Evolutionary conservation across 2,888 invertebrate genomes (phyloP), one percentile per base, ranked within the genome.

Genomic region (Thera obeliscata): DNA sequence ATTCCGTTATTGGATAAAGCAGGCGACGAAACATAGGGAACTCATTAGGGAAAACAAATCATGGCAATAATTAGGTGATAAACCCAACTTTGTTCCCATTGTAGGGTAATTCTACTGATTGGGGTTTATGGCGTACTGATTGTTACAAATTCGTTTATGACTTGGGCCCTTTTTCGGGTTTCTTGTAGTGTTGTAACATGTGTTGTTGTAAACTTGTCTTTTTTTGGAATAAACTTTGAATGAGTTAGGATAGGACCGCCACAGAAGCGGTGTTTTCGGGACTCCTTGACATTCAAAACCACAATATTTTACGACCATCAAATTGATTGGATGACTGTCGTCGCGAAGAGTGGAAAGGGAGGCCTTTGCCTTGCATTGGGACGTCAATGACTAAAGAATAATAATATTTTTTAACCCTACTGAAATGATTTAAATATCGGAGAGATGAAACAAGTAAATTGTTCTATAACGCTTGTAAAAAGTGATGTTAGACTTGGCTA

Each of bases 11-110:
- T 35, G 36, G 66, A 76, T 74, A 70, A 68, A 52, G 69, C 68
- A 85, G 82, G 82, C 83, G 83, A 85, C 81, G 83, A 80, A 82
- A 80, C 82, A 81, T 83, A 82, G 83, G 77, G 80, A 81, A 78
- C 84, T 91, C 87, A 90, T 91, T 91, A 90, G 83, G 82, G 84
- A 89, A 90, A 91, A 90, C 90, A 91, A 91, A 92, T 91, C 90
- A 90, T 90, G 86, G 33, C 33, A 33, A 86, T 91, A 90, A 91
- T 92, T 89, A 91, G 90, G 87, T 84, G 84, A 88, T 92, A 92
- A 91, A 91, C 81, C 72, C 78, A 81, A 82, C 83, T 80, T 80
- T 82, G 87, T 88, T 87, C 85, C 84, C 82, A 87, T 88, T 90
- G 87, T 89, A 84, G 85, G 80, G 79, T 86, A 86, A 87, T 88